phyloP scores from a whole-genome alignment of 2,113 vertebrate species.

The Morone saxatilis region DNA sequence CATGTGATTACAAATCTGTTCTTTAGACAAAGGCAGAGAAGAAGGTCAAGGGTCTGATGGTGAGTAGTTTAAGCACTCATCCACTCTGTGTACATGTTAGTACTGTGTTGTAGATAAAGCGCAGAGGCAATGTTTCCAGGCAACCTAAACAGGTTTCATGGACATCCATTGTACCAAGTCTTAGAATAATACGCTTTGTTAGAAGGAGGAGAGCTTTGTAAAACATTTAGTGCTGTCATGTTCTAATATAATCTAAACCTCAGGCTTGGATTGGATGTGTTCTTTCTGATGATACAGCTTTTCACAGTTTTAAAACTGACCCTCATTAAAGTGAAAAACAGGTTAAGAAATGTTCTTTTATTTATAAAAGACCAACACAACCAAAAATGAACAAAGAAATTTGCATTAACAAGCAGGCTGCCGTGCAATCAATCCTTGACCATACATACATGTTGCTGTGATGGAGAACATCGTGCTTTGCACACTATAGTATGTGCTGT shows the following conservation, averaged over 20 bases:
- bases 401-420: conserved; percentile 31
- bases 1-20: conserved; percentile 2
- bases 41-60: neutral
- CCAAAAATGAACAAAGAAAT: neutral
- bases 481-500: conserved; percentile 7
- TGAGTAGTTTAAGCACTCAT: neutral
- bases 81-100: neutral
- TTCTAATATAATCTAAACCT: neutral
- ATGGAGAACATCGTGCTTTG: neutral
- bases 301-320: neutral
- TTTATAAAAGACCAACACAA: conserved; percentile 50
- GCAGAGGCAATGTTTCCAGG: conserved; percentile 30
- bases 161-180: neutral
- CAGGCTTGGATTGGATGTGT: neutral
- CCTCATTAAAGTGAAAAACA: conserved; percentile 3
- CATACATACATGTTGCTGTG: conserved; percentile 8
- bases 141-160: conserved; percentile 38
- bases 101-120: conserved; percentile 1
- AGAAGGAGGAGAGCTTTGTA: neutral
- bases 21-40: neutral
- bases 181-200: conserved; percentile 19
- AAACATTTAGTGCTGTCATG: conserved; percentile 3
- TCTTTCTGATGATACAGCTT: neutral
- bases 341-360: conserved; percentile 31
- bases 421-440: conserved; percentile 10